Conservation (phyloP, 2,113 vertebrate species). For the Scytalopus superciliaris region DNA sequence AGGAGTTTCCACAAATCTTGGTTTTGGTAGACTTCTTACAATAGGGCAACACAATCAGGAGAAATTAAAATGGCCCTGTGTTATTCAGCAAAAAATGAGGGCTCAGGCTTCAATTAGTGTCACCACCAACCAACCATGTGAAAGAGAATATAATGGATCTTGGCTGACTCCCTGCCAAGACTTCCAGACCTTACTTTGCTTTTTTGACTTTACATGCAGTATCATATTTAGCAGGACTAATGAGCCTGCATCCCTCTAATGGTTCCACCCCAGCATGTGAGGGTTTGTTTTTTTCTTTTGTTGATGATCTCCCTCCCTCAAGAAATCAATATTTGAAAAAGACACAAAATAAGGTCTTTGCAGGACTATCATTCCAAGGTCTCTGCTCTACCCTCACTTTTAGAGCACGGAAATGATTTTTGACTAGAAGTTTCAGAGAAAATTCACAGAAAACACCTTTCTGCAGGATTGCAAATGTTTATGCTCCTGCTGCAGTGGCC, state of each 20-base stretch:
- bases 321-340: background rate
- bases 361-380: background rate
- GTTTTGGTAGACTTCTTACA: constrained; percentile 18
- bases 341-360: background rate
- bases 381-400: background rate
- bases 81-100: background rate
- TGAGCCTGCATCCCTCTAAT: constrained; percentile 46
- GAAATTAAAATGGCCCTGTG: background rate
- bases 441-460: background rate
- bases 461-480: background rate
- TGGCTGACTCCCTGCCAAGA: constrained; percentile 45
- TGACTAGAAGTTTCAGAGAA: background rate
- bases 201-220: background rate
- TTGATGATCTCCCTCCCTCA: background rate
- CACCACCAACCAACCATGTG: constrained; percentile 25
- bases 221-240: constrained; percentile 57
- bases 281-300: background rate
- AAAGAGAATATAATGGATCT: constrained; percentile 36
- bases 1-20: constrained; percentile 12
- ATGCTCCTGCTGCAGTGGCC: background rate
- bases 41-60: background rate
- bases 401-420: background rate
- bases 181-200: constrained; percentile 44
- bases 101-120: constrained; percentile 39
- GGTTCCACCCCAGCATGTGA: constrained; percentile 4